Evolutionary conservation across 2,888 invertebrate genomes (phyloP), one percentile per base, ranked within the genome.

Genomic region (Drosophila acutilabella): DNA sequence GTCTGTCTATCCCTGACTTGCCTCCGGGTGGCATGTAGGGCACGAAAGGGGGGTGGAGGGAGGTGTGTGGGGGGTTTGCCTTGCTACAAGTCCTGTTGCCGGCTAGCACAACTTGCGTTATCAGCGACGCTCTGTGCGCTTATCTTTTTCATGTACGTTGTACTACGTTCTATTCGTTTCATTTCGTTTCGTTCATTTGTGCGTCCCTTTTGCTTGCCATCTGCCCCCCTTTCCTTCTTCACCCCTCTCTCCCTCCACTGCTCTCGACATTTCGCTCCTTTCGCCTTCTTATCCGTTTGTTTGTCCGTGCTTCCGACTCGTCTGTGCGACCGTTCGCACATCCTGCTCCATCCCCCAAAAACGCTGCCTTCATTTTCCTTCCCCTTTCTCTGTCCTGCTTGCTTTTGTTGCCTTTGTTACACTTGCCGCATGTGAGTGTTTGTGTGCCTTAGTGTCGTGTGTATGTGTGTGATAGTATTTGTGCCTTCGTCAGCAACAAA

Each of bases 271-370:
- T 38, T 10, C 36, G 47, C 65, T 57, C 59, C 72, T 67, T 65
- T 71, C 68, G 72, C 64, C 82, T 81, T 83, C 82, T 88, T 87
- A 85, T 85, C 85, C 88, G 89, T 88, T 88, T 85, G 82, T 81
- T 80, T 81, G 89, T 88, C 85, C 88, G 70, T 88, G 80, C 88
- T 81, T 89, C 86, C 88, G 79, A 79, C 73, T 78, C 81, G 85
- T 88, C 88, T 84, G 85, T 88, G 80, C 88, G 85, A 85, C 89
- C 81, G 89, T 84, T 80, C 85, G 88, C 75, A 84, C 80, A 87
- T 89, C 85, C 88, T 88, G 89, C 79, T 69, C 58, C 66, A 62
- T 42, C 72, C 71, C 18, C 14, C 13, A 50, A 41, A 30, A 48
- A 58, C 40, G 51, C 45, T 50, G 23, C 20, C 38, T 16, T 64